These are phyloP conservation scores for Lampris megalopsis DNA, from an alignment of 2,113 vertebrate genomes.

Conservation along the genomic window DNA sequence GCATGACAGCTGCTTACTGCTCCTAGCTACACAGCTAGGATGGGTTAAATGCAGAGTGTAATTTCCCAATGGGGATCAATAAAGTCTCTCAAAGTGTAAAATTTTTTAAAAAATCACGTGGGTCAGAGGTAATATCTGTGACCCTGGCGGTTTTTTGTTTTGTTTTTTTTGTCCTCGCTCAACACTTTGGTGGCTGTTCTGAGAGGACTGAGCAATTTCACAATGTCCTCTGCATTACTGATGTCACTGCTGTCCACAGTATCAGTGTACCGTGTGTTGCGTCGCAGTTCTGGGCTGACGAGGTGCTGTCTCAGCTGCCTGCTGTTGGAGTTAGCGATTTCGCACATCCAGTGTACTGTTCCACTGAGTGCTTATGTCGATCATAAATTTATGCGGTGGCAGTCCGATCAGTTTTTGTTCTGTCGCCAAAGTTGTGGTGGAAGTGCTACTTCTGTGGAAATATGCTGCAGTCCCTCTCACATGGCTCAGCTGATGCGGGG, in stretches of 20 bases:
- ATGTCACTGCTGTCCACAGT: slow-evolving; percentile 16
- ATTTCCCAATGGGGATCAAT: too few species aligned
- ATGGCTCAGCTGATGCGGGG: too few species aligned
- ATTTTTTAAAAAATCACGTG: not conserved
- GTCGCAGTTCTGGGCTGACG: slow-evolving; percentile 17
- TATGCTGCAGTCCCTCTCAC: too few species aligned
- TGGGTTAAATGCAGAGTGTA: too few species aligned
- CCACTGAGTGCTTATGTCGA: too few species aligned
- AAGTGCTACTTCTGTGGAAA: too few species aligned
- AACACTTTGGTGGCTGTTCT: slow-evolving; percentile 30
- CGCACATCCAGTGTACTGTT: too few species aligned
- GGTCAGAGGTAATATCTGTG: slow-evolving; percentile 25
- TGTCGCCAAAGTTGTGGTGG: too few species aligned
- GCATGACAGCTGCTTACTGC: too few species aligned
- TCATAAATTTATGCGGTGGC: not conserved
- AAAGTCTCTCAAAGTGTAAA: too few species aligned
- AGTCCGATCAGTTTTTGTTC: slow-evolving; percentile 15
- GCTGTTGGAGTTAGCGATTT: too few species aligned
- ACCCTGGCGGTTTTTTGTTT: not conserved
- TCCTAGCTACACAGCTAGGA: too few species aligned
- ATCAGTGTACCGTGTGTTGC: slow-evolving; percentile 32
- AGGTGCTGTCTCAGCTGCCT: not conserved
- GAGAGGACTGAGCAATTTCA: not conserved
- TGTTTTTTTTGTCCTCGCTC: slow-evolving; percentile 8
- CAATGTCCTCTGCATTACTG: slow-evolving; percentile 26